Conservation (phyloP, 2,113 vertebrate genomes). For the Bettongia penicillata region DNA sequence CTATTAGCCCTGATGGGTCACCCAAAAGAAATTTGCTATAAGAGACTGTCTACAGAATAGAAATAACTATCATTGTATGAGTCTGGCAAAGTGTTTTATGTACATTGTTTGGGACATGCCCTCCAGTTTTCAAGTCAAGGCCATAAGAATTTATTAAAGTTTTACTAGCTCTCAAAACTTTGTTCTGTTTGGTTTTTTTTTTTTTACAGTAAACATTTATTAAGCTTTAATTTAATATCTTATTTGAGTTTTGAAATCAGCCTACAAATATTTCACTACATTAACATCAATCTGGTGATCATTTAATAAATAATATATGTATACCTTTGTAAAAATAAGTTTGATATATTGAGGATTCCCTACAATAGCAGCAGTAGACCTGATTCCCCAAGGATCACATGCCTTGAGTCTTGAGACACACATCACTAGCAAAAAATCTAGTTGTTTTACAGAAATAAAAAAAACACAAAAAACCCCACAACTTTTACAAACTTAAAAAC, state of each 20-base stretch:
- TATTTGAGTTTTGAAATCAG: slow-evolving; percentile 68
- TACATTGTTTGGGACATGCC: no score
- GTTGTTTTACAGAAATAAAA: slow-evolving; percentile 36
- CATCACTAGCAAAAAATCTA: slow-evolving; percentile 39
- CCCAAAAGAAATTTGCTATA: no score
- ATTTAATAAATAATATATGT: slow-evolving; percentile 76
- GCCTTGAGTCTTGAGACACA: slow-evolving; percentile 26
- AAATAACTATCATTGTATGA: no score
- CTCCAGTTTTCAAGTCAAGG: no score
- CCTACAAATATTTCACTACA: slow-evolving; percentile 77
- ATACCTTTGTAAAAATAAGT: slow-evolving; percentile 69
- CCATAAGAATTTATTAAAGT: no score
- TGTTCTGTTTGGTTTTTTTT: neutral
- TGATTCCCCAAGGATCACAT: slow-evolving; percentile 37
- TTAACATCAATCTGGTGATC: slow-evolving; percentile 69
- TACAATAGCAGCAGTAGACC: slow-evolving; percentile 42
- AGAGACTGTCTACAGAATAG: no score
- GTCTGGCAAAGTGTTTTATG: no score
- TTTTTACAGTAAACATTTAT: slow-evolving; percentile 79
- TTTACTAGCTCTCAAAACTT: no score
- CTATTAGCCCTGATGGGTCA: no score
- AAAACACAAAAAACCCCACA: neutral
- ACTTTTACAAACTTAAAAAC: slow-evolving; percentile 59
- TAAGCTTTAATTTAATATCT: slow-evolving; percentile 78
- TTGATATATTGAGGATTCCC: slow-evolving; percentile 47